A percentile compares a stretch with the other conserved stretches of the same genome.
These are phyloP conservation scores for Syrmaticus mikado DNA, from an alignment of 2,113 vertebrate genomes.

Conservation along the genomic window DNA sequence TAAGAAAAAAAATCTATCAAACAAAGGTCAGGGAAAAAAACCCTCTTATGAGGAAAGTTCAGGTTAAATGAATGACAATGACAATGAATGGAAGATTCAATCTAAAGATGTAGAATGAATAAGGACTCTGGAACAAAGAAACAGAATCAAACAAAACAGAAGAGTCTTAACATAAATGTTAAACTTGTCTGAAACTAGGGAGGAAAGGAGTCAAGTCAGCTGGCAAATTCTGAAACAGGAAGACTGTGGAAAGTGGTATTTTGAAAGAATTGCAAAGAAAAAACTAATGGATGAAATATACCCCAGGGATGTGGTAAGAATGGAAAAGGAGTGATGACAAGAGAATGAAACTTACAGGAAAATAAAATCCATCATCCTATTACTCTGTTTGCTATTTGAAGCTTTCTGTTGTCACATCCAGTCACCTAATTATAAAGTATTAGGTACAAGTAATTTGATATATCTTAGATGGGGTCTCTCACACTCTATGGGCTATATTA, in stretches of 20 bases:
- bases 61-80: conserved; percentile 20
- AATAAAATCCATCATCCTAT: neutral
- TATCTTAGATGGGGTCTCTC: neutral
- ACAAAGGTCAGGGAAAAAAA: conserved; percentile 5
- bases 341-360: neutral
- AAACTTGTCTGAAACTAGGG: neutral
- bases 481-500: neutral
- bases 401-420: neutral
- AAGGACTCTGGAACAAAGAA: neutral
- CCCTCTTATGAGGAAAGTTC: conserved; percentile 15
- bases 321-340: neutral
- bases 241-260: neutral
- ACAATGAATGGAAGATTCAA: conserved; percentile 8
- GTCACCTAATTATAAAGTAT: neutral
- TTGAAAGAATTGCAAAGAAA: neutral
- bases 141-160: neutral
- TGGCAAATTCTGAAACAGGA: neutral
- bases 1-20: conserved; percentile 33
- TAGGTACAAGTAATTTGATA: neutral
- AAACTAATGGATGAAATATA: neutral
- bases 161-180: neutral
- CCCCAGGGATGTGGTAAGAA: neutral
- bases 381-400: neutral
- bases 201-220: neutral
- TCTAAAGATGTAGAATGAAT: neutral